Conservation (phyloP, 2,113 vertebrate genomes). For the Notiomystis cincta region DNA sequence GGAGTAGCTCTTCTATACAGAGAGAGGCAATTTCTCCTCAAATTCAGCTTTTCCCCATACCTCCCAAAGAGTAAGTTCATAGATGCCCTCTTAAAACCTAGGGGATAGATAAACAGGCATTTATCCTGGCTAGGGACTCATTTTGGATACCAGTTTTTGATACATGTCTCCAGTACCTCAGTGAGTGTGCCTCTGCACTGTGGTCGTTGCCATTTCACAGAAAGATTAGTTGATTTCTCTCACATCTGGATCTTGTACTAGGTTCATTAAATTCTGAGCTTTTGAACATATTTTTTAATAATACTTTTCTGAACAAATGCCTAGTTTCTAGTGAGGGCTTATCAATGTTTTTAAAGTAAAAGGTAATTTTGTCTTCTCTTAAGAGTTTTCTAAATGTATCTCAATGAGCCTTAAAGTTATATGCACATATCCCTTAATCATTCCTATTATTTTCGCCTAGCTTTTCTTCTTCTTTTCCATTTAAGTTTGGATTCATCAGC, state of each 20-base stretch:
- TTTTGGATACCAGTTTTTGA: background rate
- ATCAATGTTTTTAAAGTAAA: background rate
- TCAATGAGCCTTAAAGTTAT: background rate
- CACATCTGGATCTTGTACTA: background rate
- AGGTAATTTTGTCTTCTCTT: background rate
- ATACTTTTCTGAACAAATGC: background rate
- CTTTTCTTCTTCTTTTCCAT: background rate
- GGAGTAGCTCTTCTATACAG: background rate
- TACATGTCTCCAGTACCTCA: background rate
- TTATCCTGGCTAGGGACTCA: background rate
- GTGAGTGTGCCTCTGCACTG: background rate
- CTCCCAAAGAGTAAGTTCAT: background rate
- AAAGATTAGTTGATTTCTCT: background rate
- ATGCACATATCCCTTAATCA: background rate
- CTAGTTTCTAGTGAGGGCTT: background rate
- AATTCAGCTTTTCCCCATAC: background rate
- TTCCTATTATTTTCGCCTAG: background rate
- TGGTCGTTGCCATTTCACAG: background rate
- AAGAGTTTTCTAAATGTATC: background rate
- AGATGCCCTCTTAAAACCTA: background rate
- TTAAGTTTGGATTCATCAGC: background rate
- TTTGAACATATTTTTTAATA: background rate
- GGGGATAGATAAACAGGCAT: background rate
- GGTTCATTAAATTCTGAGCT: background rate
- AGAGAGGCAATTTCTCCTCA: background rate